Conservation (phyloP, 1,140 invertebrate genomes). For the Drosophila sproati region DNA sequence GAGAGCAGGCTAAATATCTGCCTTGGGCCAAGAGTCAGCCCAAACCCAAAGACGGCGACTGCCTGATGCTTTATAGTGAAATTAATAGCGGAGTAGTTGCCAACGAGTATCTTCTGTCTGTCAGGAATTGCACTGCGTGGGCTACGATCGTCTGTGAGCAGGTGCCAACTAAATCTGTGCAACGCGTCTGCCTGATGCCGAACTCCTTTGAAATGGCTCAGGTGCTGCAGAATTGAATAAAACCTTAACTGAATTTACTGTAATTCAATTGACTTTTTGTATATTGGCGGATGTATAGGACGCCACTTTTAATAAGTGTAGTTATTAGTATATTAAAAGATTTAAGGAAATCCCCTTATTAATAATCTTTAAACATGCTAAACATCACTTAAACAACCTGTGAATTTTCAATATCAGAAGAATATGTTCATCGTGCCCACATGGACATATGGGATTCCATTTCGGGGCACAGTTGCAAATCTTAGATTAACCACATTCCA, state of each 20-base stretch:
- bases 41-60: background rate
- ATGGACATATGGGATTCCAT: too few species aligned
- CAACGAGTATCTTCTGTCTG: background rate
- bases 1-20: background rate
- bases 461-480: too few species aligned
- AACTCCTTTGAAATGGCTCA: background rate
- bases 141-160: background rate
- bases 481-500: too few species aligned
- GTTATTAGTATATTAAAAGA: too few species aligned
- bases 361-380: too few species aligned
- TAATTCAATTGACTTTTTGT: too few species aligned
- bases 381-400: too few species aligned
- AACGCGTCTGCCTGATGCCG: background rate
- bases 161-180: background rate
- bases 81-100: background rate
- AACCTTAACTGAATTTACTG: background rate
- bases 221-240: background rate
- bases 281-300: too few species aligned
- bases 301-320: too few species aligned
- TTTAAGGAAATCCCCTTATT: too few species aligned
- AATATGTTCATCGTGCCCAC: too few species aligned
- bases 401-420: too few species aligned
- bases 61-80: background rate
- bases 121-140: background rate
- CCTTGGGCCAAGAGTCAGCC: background rate